Evolutionary conservation across 92 coral and sea anemone species (phyloP).

Genomic region (Meandrina meandrites): DNA sequence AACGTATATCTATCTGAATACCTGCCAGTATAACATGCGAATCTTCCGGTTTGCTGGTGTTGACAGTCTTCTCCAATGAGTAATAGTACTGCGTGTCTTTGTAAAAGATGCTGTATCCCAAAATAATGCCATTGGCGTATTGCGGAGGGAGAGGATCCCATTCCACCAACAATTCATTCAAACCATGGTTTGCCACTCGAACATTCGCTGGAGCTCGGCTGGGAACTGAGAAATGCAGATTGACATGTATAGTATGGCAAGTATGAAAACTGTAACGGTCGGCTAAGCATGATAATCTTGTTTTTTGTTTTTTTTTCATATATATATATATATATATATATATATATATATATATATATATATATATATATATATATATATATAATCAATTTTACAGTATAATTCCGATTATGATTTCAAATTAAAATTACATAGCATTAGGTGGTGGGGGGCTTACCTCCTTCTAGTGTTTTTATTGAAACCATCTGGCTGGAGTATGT

Average conservation of each 20-base stretch:
- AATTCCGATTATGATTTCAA: no score
- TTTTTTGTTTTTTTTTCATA: no score
- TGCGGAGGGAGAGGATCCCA: conserved; percentile 11
- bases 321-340: no score
- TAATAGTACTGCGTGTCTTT: conserved; percentile 10
- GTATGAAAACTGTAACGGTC: no score
- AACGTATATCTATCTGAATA: neutral
- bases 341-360: no score
- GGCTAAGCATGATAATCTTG: no score
- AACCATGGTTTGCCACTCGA: neutral
- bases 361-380: no score
- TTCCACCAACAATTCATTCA: neutral
- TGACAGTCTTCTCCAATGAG: neutral
- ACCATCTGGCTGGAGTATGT: conserved; percentile 18
- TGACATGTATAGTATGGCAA: neutral
- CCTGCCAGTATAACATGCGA: neutral
- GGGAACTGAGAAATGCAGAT: neutral
- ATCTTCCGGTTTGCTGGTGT: neutral
- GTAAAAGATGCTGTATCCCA: conserved; percentile 15
- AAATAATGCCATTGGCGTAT: conserved; percentile 11
- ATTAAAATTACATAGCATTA: no score
- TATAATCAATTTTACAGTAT: no score
- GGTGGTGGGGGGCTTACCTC: neutral
- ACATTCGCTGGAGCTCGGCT: conserved; percentile 14
- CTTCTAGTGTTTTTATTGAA: conserved; percentile 10